A percentile compares a stretch with the other conserved stretches of the same genome.
Conservation (phyloP, 2,888 invertebrate genomes). For the Xanthostigma xanthostigma region DNA sequence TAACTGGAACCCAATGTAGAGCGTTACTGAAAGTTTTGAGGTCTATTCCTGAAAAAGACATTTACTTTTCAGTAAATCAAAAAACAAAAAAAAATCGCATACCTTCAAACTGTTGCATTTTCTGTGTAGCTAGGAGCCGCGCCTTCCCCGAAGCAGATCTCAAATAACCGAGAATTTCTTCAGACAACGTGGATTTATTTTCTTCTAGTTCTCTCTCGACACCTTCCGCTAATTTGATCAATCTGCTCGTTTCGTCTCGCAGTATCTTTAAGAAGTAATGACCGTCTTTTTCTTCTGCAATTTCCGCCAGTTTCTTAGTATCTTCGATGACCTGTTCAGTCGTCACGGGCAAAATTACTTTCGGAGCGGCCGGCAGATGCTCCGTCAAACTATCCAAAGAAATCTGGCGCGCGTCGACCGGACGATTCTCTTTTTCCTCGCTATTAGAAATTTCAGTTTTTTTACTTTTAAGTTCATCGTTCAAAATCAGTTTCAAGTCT, state of each 20-base stretch:
- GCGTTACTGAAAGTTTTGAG: no score
- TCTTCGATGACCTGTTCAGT: conserved; percentile 21
- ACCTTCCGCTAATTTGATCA: conserved; percentile 48
- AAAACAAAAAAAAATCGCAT: conserved; percentile 4
- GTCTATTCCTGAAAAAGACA: no score
- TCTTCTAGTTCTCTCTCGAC: conserved; percentile 53
- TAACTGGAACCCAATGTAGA: no score
- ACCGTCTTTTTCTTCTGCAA: conserved; percentile 46
- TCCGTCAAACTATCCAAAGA: conserved; percentile 24
- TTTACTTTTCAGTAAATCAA: neutral
- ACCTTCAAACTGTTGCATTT: conserved; percentile 92
- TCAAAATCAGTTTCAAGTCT: conserved; percentile 6
- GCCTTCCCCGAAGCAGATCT: conserved; percentile 86
- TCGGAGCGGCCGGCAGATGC: conserved; percentile 29
- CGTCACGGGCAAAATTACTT: conserved; percentile 27
- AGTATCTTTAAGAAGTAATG: conserved; percentile 64
- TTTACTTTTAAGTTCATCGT: conserved; percentile 1
- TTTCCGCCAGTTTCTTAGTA: conserved; percentile 15
- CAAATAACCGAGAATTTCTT: conserved; percentile 70
- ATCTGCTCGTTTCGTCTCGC: conserved; percentile 54
- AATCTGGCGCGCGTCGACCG: neutral
- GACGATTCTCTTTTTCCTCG: no score
- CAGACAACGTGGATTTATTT: conserved; percentile 39
- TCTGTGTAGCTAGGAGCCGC: conserved; percentile 73
- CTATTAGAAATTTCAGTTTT: no score